Conservation (phyloP, 2,113 vertebrate species). For the Alces alces region DNA sequence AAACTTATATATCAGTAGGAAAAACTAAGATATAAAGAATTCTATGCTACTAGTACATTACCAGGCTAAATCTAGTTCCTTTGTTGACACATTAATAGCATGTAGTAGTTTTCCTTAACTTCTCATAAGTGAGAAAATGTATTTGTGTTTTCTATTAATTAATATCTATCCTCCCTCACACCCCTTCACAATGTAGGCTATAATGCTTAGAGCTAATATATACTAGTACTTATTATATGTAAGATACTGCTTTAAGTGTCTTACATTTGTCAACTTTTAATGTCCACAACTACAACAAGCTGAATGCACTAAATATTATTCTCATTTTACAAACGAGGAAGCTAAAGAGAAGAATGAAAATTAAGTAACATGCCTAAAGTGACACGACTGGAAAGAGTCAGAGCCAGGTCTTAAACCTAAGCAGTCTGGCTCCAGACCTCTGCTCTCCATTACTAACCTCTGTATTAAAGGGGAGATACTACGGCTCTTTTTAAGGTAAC, state of each 20-base stretch:
- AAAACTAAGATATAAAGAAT: constrained; percentile 53
- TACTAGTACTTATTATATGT: background rate
- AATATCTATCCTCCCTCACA: background rate
- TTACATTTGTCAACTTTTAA: background rate
- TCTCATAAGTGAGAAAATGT: background rate
- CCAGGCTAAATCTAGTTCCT: constrained; percentile 29
- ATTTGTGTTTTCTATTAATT: background rate
- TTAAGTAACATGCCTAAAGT: background rate
- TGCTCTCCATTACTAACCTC: background rate
- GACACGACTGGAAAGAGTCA: background rate
- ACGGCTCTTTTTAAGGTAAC: background rate
- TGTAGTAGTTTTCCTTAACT: background rate
- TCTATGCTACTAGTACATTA: constrained; percentile 2
- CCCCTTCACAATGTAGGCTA: background rate
- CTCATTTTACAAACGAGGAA: constrained; percentile 9
- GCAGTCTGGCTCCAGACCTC: background rate
- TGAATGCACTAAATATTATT: background rate
- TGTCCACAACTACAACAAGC: background rate
- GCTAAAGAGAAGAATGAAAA: background rate
- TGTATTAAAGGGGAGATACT: background rate
- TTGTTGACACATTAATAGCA: background rate
- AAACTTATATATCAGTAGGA: constrained; percentile 7
- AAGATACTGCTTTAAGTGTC: background rate
- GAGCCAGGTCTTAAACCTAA: background rate
- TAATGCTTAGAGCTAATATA: background rate